Evolutionary conservation across 1,140 invertebrate genomes (phyloP), one percentile per base, ranked within the genome.

Genomic region (Ditylenchus dipsaci): DNA sequence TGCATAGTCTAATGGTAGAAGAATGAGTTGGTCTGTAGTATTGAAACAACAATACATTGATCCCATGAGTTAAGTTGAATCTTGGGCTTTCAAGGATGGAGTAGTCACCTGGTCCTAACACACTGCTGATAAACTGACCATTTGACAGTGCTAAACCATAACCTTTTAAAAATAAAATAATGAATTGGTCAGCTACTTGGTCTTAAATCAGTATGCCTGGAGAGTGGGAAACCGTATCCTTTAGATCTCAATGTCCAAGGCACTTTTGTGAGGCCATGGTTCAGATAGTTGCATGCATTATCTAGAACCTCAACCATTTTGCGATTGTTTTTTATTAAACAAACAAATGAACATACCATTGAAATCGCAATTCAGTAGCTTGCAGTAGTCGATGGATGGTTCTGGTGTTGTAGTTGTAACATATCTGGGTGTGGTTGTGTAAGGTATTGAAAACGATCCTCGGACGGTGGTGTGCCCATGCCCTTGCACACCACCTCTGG

Each of bases 231-330:
- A 0, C 74, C 74, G 49, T 76, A 76, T 21, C 76, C 78, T 56
- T 69, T 76, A 30, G 74, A 83, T 30, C 81, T 47, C 62, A 80
- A 56, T 17, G 78, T 80, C 78, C 78, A 80, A 26, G 78, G 78
- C 21, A 83, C 81, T 59, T 80, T 80, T 23, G 78, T 80, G 11
- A 80, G 63, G 0, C 78, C 78, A 49, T 80, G 78, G 57, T 80
- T 80, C 13, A 80, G 60, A 49, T 80, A 80, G 45, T 82, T 76
- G 65, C 78, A 80, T 13, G 78, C 78, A 61, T 81, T 83, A n/a
- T 83, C 77, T 78, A 49, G 26, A 77, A 43, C 11, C 11, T 38
- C 33, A 38, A 27, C 13, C n/a, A 19, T 43, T 68, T 47, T 59
- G 1, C 13, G 29, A 1, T 63, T 21, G 15, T 61, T 15, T 8